Percentiles rank a stretch among this genome's conserved stretches.
Conservation (phyloP, 2,113 vertebrate species). For the Panthera uncia region DNA sequence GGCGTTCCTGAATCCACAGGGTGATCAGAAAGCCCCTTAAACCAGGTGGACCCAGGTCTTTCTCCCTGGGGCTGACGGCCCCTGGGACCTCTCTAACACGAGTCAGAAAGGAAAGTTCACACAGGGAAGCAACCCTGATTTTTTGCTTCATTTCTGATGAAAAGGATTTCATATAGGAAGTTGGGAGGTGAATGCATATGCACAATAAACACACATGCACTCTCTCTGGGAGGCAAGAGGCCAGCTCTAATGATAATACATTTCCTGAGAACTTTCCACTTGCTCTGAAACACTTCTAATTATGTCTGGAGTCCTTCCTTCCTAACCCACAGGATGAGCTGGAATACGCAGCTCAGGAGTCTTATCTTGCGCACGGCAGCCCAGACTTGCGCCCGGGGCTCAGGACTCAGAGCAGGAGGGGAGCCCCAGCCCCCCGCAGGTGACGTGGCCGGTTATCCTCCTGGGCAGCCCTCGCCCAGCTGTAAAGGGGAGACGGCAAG, state of each 20-base stretch:
- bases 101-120: not conserved
- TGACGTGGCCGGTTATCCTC: not conserved
- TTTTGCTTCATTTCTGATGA: not conserved
- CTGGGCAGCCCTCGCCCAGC: not conserved
- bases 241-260: constrained; percentile 67
- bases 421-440: not conserved
- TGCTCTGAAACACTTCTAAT: constrained; percentile 78
- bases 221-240: not conserved
- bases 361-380: constrained; percentile 41
- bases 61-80: rapidly evolving
- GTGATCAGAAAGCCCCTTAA: not conserved
- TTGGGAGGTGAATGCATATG: rapidly evolving
- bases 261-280: constrained; percentile 82
- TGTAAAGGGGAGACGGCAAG: not conserved
- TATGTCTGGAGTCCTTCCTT: constrained; percentile 84
- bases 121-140: not conserved
- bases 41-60: too few relatives aligned
- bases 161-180: not conserved
- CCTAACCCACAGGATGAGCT: constrained; percentile 81
- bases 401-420: not conserved
- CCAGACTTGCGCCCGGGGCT: not conserved
- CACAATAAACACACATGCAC: not conserved
- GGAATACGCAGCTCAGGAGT: constrained; percentile 67
- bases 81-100: not conserved
- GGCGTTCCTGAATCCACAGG: not conserved